Conservation (phyloP, 2,888 invertebrate genomes). For the Micoletzkya japonica region DNA sequence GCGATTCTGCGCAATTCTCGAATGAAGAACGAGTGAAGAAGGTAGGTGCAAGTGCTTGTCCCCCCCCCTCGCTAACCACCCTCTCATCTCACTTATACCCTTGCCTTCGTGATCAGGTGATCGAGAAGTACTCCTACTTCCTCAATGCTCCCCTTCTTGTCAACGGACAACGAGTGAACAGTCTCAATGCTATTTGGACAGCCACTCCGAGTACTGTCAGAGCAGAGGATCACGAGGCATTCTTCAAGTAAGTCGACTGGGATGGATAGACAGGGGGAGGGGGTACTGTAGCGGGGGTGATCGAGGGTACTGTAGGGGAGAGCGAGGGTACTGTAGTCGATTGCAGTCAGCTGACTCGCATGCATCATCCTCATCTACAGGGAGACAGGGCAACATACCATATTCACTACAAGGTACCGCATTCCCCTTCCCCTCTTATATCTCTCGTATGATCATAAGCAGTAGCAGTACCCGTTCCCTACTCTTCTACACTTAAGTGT, state of each 20-base stretch:
- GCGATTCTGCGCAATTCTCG: slow-evolving; percentile 84
- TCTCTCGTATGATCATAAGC: background rate
- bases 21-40: slow-evolving; percentile 82
- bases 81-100: background rate
- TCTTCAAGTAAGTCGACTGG: slow-evolving; percentile 77
- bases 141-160: slow-evolving; percentile 89
- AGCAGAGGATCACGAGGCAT: slow-evolving; percentile 84
- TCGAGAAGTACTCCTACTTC: slow-evolving; percentile 95
- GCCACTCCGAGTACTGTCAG: slow-evolving; percentile 86
- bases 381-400: slow-evolving; percentile 32
- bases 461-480: too few relatives aligned
- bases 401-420: slow-evolving; percentile 25
- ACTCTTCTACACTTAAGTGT: too few relatives aligned
- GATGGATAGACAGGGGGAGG: background rate
- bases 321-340: background rate
- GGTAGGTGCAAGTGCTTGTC: slow-evolving; percentile 61
- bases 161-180: slow-evolving; percentile 85
- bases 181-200: slow-evolving; percentile 76
- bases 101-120: slow-evolving; percentile 68
- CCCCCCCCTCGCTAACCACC: background rate
- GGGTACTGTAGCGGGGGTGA: background rate
- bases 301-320: background rate
- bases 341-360: slow-evolving; percentile 40
- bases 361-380: slow-evolving; percentile 42
- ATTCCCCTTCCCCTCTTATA: background rate